phyloP scores from a whole-genome alignment of 2,888 invertebrate genomes.

The Callinectes sapidus region DNA sequence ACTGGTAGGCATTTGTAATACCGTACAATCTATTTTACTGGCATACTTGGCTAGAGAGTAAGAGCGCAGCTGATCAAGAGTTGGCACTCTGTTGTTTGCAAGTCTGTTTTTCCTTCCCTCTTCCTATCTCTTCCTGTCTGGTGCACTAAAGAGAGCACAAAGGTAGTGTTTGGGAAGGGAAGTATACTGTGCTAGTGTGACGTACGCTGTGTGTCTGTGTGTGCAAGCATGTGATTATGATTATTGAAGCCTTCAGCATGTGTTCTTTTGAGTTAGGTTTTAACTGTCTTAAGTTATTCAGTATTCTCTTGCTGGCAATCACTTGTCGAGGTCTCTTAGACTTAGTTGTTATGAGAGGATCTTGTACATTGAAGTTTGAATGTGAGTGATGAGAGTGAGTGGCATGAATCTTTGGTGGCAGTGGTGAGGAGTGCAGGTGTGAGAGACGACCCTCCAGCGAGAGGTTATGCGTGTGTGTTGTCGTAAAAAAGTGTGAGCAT shows the following conservation, averaged over 20 bases:
- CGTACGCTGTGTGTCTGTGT: not conserved
- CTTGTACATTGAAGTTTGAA: not conserved
- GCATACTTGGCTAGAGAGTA: not conserved
- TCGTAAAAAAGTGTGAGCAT: slow-evolving; percentile 11
- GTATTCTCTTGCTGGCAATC: slow-evolving; percentile 30
- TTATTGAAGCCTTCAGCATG: not conserved
- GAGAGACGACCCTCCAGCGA: not conserved
- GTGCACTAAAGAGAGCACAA: slow-evolving; percentile 15
- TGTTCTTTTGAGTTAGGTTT: not conserved
- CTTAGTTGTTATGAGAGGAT: not conserved
- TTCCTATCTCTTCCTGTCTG: slow-evolving; percentile 17
- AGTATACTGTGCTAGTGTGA: slow-evolving; percentile 6
- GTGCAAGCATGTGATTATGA: not conserved
- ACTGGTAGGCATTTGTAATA: not conserved
- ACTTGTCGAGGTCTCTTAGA: not conserved
- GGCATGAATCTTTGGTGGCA: slow-evolving; percentile 5
- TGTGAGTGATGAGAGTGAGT: not conserved
- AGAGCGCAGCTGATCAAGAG: not conserved
- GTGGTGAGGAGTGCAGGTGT: not conserved
- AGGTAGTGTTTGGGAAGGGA: slow-evolving; percentile 13
- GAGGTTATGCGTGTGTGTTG: not conserved
- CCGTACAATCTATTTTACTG: not conserved
- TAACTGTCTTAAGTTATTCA: not conserved
- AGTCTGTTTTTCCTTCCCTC: not conserved
- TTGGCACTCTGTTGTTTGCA: not conserved